Base-by-base conservation (phyloP, 2,888 invertebrate species). In the Gymnocheta viridis region DNA sequence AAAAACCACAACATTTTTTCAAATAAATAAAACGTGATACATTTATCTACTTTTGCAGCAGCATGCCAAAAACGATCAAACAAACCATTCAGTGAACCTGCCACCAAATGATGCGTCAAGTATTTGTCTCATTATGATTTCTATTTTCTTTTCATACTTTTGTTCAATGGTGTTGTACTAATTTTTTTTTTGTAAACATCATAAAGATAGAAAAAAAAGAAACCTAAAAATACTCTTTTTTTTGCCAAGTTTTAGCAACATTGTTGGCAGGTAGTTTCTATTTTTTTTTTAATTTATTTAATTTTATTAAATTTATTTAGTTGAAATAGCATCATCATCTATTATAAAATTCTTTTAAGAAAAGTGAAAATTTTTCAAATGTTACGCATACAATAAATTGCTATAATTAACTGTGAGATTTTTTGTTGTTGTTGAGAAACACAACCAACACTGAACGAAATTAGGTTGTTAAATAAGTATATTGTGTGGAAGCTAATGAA, bases 251-350 rank as follows among this genome's bases (percentile, higher is more conserved):
- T 74, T 66, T 64, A 51, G 56, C 49, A 70, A 79, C 82, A 64
- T 79, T 79, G 82, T 82, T 82, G 60, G 41, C 82, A 82, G 82
- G 69, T 76, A 58, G 73, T 80, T 73, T 54, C 29, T 60, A 4
- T 32, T 17, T 47, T 38, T 67, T 38, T 17, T 24, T 54, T 70
- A 27, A 60, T 69, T 41, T 7, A 41, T 56, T 64, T 44, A 19
- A 76, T 32, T 62, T 19, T 19, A 35, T 74, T 38, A 19, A 58
- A 60, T 47, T 32, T 35, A 73, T 73, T 35, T 54, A 44, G 32
- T 35, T 76, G 10, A 56, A 44, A 35, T 29, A 44, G 60, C 69
- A 70, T 51, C 69, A 78, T 78, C 56, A 32, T 54, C 32, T 60
- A 56, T 14, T 62, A 14, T 17, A 44, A 27, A 24, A 41, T 62